phyloP scores from a whole-genome alignment of 1,140 invertebrate species.

The Luehdorfia chinensis region DNA sequence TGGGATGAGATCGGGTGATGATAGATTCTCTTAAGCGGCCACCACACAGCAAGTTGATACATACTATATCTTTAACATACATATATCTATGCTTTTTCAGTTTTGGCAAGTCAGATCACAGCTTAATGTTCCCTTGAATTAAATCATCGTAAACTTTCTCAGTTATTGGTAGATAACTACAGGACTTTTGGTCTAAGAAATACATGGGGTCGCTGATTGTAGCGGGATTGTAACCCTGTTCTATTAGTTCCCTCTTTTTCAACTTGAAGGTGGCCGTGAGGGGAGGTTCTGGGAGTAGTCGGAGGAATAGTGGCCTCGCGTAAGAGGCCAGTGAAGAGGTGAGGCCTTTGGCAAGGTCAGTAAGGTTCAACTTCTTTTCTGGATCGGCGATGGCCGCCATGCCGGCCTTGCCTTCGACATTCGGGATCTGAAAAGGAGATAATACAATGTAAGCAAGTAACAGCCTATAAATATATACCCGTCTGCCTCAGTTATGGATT shows the following conservation, averaged over 20 bases:
- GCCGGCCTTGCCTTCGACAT: conserved; percentile 94
- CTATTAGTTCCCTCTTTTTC: conserved; percentile 89
- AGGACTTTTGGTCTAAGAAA: conserved; percentile 82
- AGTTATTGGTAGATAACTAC: conserved; percentile 82
- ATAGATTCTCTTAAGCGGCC: too few relatives aligned
- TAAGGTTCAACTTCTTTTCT: conserved; percentile 81
- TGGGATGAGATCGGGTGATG: too few relatives aligned
- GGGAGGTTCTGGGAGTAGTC: conserved; percentile 87
- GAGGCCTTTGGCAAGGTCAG: conserved; percentile 80
- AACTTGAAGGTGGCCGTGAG: conserved; percentile 95
- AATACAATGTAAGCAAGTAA: too few relatives aligned
- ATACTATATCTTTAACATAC: too few relatives aligned
- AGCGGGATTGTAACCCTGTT: conserved; percentile 85
- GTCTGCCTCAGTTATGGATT: neutral
- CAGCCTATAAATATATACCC: too few relatives aligned
- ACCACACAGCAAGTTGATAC: too few relatives aligned
- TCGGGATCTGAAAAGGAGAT: conserved; percentile 79
- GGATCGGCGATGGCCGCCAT: conserved; percentile 96
- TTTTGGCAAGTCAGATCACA: conserved; percentile 24
- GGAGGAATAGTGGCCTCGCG: conserved; percentile 93
- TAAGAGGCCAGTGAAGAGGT: conserved; percentile 87
- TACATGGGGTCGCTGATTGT: conserved; percentile 84
- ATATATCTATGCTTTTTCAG: too few relatives aligned
- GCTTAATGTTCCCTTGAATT: conserved; percentile 62
- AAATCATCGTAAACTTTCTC: conserved; percentile 83